These are phyloP conservation scores for Etia nguti DNA, from an alignment of 2,113 vertebrate genomes.

Conservation along the genomic window DNA sequence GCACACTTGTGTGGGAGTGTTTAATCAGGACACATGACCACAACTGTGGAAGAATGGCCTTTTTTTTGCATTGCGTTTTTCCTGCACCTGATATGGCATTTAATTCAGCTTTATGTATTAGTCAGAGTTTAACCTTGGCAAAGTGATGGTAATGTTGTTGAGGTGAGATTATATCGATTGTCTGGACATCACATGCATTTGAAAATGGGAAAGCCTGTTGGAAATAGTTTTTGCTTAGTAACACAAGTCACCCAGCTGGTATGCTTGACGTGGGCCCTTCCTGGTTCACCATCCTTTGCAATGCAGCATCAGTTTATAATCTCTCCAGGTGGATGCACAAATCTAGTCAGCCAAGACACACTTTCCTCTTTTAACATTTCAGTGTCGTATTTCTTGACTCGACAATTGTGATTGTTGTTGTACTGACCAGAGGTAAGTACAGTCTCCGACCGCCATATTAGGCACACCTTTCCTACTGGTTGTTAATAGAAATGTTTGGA, in stretches of 20 bases:
- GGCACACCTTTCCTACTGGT: not conserved
- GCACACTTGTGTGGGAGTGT: slow-evolving; percentile 42
- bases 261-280: slow-evolving; percentile 26
- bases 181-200: slow-evolving; percentile 57
- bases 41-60: not conserved
- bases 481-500: not conserved
- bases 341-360: not conserved
- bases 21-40: slow-evolving; percentile 27
- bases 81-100: slow-evolving; percentile 1
- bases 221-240: slow-evolving; percentile 17
- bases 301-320: slow-evolving; percentile 58
- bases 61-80: not conserved
- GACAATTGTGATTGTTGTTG: slow-evolving; percentile 5
- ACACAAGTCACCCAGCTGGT: slow-evolving; percentile 9
- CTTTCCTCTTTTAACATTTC: slow-evolving; percentile 14
- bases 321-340: slow-evolving; percentile 42
- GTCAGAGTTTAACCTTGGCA: slow-evolving; percentile 49
- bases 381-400: not conserved
- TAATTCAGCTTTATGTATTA: slow-evolving; percentile 15
- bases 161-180: slow-evolving; percentile 60
- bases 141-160: slow-evolving; percentile 31
- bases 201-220: slow-evolving; percentile 47
- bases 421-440: slow-evolving; percentile 13
- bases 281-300: slow-evolving; percentile 6
- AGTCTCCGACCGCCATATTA: not conserved